Evolutionary conservation across 2,888 invertebrate species (phyloP).

Genomic region (Tachina lurida): DNA sequence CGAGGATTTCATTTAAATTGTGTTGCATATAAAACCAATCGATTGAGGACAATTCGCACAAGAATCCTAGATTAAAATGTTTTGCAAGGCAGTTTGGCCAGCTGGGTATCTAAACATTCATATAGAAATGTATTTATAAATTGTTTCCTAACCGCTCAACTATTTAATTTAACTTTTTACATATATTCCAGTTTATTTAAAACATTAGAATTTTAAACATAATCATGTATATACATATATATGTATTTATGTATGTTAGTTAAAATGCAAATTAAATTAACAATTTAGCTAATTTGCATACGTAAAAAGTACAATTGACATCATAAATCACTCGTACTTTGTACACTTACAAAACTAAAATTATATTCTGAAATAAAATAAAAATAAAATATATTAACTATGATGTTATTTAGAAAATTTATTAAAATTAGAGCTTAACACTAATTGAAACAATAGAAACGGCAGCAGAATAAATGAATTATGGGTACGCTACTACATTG

Average conservation of each 20-base stretch:
- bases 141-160: no score
- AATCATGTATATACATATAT: neutral
- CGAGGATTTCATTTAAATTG: no score
- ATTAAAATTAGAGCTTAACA: neutral
- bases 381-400: neutral
- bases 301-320: constrained; percentile 24
- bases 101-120: no score
- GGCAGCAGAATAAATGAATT: neutral
- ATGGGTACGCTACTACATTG: no score
- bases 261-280: constrained; percentile 22
- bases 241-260: neutral
- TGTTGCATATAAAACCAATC: no score
- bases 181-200: neutral
- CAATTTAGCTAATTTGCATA: constrained; percentile 53
- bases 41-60: no score
- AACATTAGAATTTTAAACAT: neutral
- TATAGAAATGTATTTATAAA: no score
- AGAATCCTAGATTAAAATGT: no score
- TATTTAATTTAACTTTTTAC: no score
- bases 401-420: neutral
- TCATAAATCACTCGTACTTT: constrained; percentile 33
- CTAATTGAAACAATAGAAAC: neutral
- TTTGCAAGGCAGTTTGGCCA: no score
- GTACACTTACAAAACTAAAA: constrained; percentile 12
- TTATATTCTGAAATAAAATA: neutral